Evolutionary conservation across 2,888 invertebrate genomes (phyloP).

Genomic region (Empis stercorea): DNA sequence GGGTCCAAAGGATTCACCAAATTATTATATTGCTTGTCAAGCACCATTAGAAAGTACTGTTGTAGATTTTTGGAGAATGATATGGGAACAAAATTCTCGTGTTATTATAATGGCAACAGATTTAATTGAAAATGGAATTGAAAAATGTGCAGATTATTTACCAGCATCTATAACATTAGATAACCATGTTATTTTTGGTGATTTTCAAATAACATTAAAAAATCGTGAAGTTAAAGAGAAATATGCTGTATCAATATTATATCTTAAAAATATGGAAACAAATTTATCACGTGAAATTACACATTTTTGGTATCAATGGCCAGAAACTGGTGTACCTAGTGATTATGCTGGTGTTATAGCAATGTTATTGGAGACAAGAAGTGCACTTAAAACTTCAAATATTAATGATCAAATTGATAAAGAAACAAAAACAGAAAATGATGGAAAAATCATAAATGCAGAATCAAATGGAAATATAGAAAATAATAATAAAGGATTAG

Average conservation of each 20-base stretch:
- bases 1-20: conserved; percentile 74
- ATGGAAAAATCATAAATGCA: too few relatives aligned
- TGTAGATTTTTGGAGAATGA: conserved; percentile 69
- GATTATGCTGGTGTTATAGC: conserved; percentile 76
- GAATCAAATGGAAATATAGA: conserved; percentile 2
- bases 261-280: conserved; percentile 68
- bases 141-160: conserved; percentile 81
- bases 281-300: conserved; percentile 78
- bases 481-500: background rate
- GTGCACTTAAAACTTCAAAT: conserved; percentile 29
- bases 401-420: conserved; percentile 5
- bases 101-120: conserved; percentile 85
- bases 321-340: conserved; percentile 65
- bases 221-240: conserved; percentile 82
- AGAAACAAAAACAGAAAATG: background rate
- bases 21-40: conserved; percentile 85
- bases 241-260: conserved; percentile 75
- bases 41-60: conserved; percentile 77
- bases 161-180: conserved; percentile 81
- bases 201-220: conserved; percentile 76
- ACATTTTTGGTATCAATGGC: conserved; percentile 94
- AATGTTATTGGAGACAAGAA: conserved; percentile 72
- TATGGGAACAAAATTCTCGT: conserved; percentile 87
- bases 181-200: conserved; percentile 73
- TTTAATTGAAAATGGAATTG: conserved; percentile 77